Percentiles rank a stretch among this genome's conserved stretches.
Conservation (phyloP, 2,888 invertebrate genomes). For the Apodemia hepburni region DNA sequence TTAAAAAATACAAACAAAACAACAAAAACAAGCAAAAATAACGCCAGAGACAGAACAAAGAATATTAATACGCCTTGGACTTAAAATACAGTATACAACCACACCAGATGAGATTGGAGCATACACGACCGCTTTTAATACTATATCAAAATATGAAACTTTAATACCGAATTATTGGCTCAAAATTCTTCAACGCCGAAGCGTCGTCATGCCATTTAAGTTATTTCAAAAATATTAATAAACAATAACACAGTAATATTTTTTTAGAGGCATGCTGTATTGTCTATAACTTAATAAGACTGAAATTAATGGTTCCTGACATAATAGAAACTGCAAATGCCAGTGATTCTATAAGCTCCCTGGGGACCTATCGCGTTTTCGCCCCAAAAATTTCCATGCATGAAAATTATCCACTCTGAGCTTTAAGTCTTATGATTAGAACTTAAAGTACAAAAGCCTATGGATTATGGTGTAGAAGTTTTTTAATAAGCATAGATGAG, state of each 20-base stretch:
- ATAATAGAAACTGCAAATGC: slow-evolving; percentile 84
- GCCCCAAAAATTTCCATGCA: slow-evolving; percentile 59
- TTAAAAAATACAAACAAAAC: too few relatives aligned
- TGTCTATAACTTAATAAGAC: slow-evolving; percentile 76
- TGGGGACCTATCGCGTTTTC: slow-evolving; percentile 75
- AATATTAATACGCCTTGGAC: too few relatives aligned
- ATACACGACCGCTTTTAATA: too few relatives aligned
- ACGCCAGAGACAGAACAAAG: too few relatives aligned
- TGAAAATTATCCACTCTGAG: slow-evolving; percentile 36
- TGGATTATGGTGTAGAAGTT: slow-evolving; percentile 41
- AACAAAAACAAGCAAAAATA: too few relatives aligned
- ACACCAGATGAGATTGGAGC: too few relatives aligned
- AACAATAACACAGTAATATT: slow-evolving; percentile 23
- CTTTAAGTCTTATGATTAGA: slow-evolving; percentile 32
- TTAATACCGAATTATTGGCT: too few relatives aligned
- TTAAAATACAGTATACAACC: too few relatives aligned
- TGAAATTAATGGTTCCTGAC: slow-evolving; percentile 78
- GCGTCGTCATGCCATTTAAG: too few relatives aligned
- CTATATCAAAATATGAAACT: too few relatives aligned
- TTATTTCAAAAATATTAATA: too few relatives aligned
- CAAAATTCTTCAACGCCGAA: too few relatives aligned
- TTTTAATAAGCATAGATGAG: slow-evolving; percentile 52
- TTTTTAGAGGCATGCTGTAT: slow-evolving; percentile 42
- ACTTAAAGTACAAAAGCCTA: slow-evolving; percentile 20
- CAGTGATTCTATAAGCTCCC: slow-evolving; percentile 83